phyloP scores from a whole-genome alignment of 2,888 invertebrate genomes.

The Nemurella pictetii region DNA sequence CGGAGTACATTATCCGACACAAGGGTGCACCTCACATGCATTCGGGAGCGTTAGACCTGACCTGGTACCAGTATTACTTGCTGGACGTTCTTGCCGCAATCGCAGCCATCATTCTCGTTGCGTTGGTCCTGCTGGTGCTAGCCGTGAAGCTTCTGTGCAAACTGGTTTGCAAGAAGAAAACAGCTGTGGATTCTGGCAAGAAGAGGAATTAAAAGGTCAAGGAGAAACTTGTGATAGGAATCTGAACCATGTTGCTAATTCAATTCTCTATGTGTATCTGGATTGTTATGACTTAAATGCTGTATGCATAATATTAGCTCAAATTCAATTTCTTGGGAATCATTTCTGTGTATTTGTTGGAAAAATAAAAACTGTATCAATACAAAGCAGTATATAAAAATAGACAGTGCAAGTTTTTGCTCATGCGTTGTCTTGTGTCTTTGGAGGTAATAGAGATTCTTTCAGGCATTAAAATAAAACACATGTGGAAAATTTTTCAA shows the following conservation, averaged over 20 bases:
- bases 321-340: no score
- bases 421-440: no score
- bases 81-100: conserved; percentile 44
- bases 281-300: background rate
- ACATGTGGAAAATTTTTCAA: no score
- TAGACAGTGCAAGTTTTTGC: no score
- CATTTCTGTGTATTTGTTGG: no score
- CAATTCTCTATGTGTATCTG: background rate
- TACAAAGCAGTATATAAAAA: no score
- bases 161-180: no score
- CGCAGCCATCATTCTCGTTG: conserved; percentile 41
- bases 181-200: no score
- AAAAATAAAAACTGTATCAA: no score
- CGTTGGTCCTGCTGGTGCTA: background rate
- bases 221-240: background rate
- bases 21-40: conserved; percentile 52
- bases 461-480: background rate
- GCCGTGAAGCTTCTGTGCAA: background rate
- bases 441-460: no score
- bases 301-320: background rate
- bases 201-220: background rate
- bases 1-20: conserved; percentile 62
- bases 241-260: no score
- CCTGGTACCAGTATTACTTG: conserved; percentile 52
- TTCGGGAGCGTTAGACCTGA: conserved; percentile 51